Base-by-base conservation (phyloP, 37 sponge, comb jelly and placozoan genomes). In the Petrosia ficiformis region DNA sequence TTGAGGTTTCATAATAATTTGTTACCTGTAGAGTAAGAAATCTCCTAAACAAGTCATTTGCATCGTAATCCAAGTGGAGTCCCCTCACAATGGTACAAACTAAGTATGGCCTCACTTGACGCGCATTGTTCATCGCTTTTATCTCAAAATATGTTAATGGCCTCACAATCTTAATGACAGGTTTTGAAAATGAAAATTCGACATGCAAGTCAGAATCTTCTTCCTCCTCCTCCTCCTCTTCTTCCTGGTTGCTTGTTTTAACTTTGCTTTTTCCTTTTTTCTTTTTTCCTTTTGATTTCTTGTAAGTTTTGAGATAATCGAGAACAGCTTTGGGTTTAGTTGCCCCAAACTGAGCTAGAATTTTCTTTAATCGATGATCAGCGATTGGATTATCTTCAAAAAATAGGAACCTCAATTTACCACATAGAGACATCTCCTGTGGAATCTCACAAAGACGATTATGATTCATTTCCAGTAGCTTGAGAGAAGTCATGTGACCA, bases 21-120 rank as follows among this genome's bases (percentile, higher is more conserved):
- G 59, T n/a, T 63, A 93, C 96, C 81, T 95, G 96, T 30, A 96
- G 48, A 16, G 84, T 61, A 42, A 96, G 68, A 69, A 96, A 96
- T 39, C 86, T 65, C 43, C 75, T 78, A 28, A 87, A 73, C n/a
- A n/a, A n/a, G n/a, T n/a, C n/a, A 21, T 54, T 57, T 26, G 65
- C 79, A 11, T 74, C 70, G 10, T 52, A 41, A 0, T 64, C 44
- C 58, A 96, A 72, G 56, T 89, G 85, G 28, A 96, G 56, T 21
- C 66, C 59, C 32, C 78, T 83, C 40, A 96, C 42, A 3, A 93
- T 68, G 30, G 85, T 74, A 89, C 91, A 96, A 44, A 89, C 88
- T 32, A 92, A 31, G 70, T 84, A 86, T 11, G 87, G 88, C 30
- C 97, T 54, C 54, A 89, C 84, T 31, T 42, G 75, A 29, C 88